These are phyloP conservation scores for Thaumetopoea pityocampa DNA, from an alignment of 1,140 invertebrate species.

Conservation along the genomic window DNA sequence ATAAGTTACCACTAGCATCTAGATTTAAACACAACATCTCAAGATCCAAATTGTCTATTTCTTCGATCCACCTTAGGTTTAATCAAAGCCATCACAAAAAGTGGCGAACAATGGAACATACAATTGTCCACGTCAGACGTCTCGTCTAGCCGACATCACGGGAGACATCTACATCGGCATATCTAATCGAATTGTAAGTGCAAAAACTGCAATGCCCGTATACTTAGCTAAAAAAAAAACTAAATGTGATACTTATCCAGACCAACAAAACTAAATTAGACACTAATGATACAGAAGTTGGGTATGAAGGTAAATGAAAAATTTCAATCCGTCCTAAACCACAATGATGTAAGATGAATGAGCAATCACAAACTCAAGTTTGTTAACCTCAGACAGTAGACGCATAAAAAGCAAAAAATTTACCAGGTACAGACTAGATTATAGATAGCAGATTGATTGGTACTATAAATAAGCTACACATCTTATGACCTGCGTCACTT, in stretches of 20 bases:
- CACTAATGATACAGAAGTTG: slow-evolving; percentile 42
- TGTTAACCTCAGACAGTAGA: slow-evolving; percentile 63
- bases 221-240: slow-evolving; percentile 15
- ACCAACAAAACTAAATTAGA: slow-evolving; percentile 35
- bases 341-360: slow-evolving; percentile 72
- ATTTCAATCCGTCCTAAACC: slow-evolving; percentile 59
- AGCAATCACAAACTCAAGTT: slow-evolving; percentile 65
- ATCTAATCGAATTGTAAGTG: slow-evolving; percentile 15
- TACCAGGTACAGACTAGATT: slow-evolving; percentile 62
- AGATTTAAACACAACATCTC: slow-evolving; percentile 17
- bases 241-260: slow-evolving; percentile 24
- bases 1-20: too few relatives aligned
- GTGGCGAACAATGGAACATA: slow-evolving; percentile 40
- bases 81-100: slow-evolving; percentile 58
- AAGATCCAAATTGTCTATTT: slow-evolving; percentile 51
- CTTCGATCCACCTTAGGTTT: slow-evolving; percentile 51
- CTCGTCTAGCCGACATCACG: slow-evolving; percentile 29
- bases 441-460: slow-evolving; percentile 69
- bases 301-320: slow-evolving; percentile 52
- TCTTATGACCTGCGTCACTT: slow-evolving; percentile 47
- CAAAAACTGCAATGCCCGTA: slow-evolving; percentile 18
- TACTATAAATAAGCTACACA: slow-evolving; percentile 62
- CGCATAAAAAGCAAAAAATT: slow-evolving; percentile 72
- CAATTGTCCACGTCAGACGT: slow-evolving; percentile 36
- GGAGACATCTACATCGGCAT: slow-evolving; percentile 13